Base-by-base conservation (phyloP, 2,797 vertebrate species). In the Macropodus opercularis region DNA sequence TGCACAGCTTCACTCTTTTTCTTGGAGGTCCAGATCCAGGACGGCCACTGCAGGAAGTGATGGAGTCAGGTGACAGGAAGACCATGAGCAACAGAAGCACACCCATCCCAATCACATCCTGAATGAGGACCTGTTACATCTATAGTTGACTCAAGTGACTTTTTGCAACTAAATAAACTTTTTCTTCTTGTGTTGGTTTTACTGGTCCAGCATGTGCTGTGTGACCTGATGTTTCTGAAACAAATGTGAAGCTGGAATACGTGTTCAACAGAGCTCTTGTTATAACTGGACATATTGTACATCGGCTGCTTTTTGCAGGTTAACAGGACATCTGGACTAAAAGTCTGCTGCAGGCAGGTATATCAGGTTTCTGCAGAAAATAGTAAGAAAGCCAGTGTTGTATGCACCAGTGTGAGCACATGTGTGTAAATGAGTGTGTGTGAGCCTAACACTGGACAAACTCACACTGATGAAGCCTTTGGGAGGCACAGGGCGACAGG, bases 31-130 rank as follows among this genome's bases (percentile, higher is more conserved):
- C 68, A 75, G 69, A 79, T 27, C 23, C 55, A 76, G 83, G 75
- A 86, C 81, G 55, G 36, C 68, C 36, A 52, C 69, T 34, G 38
- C 69, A 82, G 87, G 88, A 90, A 89, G 81, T 68, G 75, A 85
- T 75, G 74, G 55, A 79, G 75, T 92, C 85, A 90, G 79, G 79
- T 90, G 83, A 91, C 81, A 85, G 89, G 88, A 91, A 90, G 75
- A 56, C 72, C 68, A 84, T 42, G 48, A 84, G 54, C 17, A 36
- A 82, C 38, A 59, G 73, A 79, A 80, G 82, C 80, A 82, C 81
- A 49, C 83, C 78, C 73, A 82, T 5, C 23, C 17, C 34, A 40
- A 67, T 64, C 41, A 57, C 32, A 71, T 31, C 48, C 32, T 29
- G 17, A 67, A 53, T 51, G 21, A 72, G 50, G 69, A 67, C 65